Evolutionary conservation across 2,797 vertebrate genomes (phyloP).

Genomic region (Acanthurus lineatus): DNA sequence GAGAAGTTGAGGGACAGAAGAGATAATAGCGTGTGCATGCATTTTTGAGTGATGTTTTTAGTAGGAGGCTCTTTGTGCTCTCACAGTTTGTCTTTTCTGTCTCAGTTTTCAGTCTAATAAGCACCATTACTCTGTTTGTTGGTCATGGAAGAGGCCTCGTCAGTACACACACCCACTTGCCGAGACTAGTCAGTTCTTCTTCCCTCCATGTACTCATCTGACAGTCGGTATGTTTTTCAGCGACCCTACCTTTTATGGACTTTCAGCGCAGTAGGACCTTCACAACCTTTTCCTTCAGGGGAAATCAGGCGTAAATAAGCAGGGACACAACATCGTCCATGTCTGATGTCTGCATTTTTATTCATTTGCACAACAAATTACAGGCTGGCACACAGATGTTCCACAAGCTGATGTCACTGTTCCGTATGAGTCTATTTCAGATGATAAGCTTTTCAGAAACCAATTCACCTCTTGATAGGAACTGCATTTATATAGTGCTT

Average conservation of each 20-base stretch:
- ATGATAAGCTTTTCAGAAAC: slow-evolving; percentile 13
- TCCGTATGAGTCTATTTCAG: not conserved
- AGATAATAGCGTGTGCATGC: not conserved
- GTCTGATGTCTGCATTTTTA: not conserved
- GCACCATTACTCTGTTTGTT: slow-evolving; percentile 61
- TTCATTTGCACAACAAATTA: slow-evolving; percentile 20
- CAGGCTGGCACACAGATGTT: not conserved
- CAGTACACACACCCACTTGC: slow-evolving; percentile 54
- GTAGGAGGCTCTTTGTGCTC: slow-evolving; percentile 24
- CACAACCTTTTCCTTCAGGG: not conserved
- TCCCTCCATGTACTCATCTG: slow-evolving; percentile 35
- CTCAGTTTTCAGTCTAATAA: slow-evolving; percentile 52
- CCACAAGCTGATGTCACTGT: not conserved
- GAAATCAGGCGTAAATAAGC: slow-evolving; percentile 26
- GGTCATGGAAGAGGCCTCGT: slow-evolving; percentile 52
- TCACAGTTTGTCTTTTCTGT: slow-evolving; percentile 49
- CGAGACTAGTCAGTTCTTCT: slow-evolving; percentile 41
- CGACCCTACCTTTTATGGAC: slow-evolving; percentile 35
- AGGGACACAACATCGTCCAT: not conserved
- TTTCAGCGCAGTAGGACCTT: not conserved
- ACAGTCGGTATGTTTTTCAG: slow-evolving; percentile 20
- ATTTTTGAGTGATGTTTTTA: slow-evolving; percentile 25
- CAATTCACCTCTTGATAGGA: not conserved
- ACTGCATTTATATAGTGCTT: too few relatives aligned
- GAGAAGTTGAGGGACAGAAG: not conserved